Conservation (phyloP, 1,140 invertebrate species). For the Bathynomus jamesi region DNA sequence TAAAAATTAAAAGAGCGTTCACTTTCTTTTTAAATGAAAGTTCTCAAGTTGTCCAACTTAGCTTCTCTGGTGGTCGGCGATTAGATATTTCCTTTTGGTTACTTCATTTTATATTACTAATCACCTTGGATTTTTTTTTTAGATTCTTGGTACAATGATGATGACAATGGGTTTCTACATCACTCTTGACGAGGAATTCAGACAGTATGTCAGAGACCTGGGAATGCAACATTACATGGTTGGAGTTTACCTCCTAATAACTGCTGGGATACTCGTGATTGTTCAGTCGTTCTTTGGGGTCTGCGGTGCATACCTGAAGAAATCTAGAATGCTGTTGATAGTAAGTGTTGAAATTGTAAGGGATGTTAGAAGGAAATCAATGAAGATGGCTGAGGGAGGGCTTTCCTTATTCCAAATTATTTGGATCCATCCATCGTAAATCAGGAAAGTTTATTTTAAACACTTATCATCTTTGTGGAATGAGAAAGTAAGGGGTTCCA, state of each 20-base stretch:
- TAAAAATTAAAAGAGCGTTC: too few relatives aligned
- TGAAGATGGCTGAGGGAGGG: too few relatives aligned
- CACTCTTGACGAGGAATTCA: slow-evolving; percentile 64
- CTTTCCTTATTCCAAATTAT: too few relatives aligned
- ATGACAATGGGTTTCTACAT: slow-evolving; percentile 72
- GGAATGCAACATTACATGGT: slow-evolving; percentile 67
- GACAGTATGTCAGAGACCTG: slow-evolving; percentile 66
- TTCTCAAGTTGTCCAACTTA: too few relatives aligned
- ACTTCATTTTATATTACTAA: too few relatives aligned
- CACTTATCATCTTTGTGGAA: too few relatives aligned
- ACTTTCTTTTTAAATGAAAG: too few relatives aligned
- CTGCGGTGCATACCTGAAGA: slow-evolving; percentile 48
- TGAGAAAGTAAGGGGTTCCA: too few relatives aligned
- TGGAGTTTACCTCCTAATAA: slow-evolving; percentile 68
- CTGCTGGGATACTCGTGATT: slow-evolving; percentile 60
- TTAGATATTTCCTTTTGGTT: too few relatives aligned
- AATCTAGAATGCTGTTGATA: slow-evolving; percentile 38
- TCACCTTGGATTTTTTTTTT: slow-evolving; percentile 46
- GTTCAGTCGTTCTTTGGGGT: slow-evolving; percentile 60
- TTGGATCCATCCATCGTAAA: too few relatives aligned
- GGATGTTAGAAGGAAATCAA: background rate
- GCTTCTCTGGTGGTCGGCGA: too few relatives aligned
- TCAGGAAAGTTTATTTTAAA: too few relatives aligned
- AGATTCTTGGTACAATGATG: slow-evolving; percentile 64
- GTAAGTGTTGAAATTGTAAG: slow-evolving; percentile 34